These are phyloP conservation scores for Eupeodes corollae DNA, from an alignment of 1,140 invertebrate genomes.

Conservation along the genomic window DNA sequence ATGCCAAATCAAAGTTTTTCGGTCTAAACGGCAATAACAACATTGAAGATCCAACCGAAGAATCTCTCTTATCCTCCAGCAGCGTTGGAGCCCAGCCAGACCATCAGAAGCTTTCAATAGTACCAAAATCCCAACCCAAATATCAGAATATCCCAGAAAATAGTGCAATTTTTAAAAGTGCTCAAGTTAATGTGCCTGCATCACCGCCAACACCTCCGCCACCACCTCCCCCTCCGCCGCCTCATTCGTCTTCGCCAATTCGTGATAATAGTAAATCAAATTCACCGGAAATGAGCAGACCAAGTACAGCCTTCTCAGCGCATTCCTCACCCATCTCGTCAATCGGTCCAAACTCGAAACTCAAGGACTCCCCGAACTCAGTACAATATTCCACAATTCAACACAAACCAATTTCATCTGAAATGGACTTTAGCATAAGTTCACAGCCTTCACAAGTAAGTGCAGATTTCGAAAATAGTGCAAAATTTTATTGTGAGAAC, in stretches of 20 bases:
- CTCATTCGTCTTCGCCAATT: background rate
- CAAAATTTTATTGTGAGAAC: no score
- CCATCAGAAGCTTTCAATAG: constrained; percentile 13
- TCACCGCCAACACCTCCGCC: background rate
- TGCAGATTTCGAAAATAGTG: no score
- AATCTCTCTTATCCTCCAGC: no score
- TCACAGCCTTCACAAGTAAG: constrained; percentile 25
- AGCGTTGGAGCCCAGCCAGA: background rate
- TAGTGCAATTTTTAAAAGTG: constrained; percentile 8
- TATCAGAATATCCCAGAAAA: constrained; percentile 26
- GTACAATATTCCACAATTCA: no score
- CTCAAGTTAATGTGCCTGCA: background rate
- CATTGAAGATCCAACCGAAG: background rate
- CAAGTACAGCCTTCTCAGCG: no score
- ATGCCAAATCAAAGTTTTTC: constrained; percentile 35
- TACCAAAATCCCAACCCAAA: constrained; percentile 5
- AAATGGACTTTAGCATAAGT: background rate
- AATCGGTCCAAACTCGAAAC: no score
- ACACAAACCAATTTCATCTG: no score
- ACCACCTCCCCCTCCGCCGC: background rate
- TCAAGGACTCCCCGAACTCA: no score
- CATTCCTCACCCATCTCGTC: no score
- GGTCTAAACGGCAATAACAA: constrained; percentile 21
- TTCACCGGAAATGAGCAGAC: no score
- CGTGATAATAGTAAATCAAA: no score